Percentiles rank a stretch among this genome's conserved stretches.
Conservation (phyloP, 1,140 invertebrate genomes). For the Cyclina sinensis region DNA sequence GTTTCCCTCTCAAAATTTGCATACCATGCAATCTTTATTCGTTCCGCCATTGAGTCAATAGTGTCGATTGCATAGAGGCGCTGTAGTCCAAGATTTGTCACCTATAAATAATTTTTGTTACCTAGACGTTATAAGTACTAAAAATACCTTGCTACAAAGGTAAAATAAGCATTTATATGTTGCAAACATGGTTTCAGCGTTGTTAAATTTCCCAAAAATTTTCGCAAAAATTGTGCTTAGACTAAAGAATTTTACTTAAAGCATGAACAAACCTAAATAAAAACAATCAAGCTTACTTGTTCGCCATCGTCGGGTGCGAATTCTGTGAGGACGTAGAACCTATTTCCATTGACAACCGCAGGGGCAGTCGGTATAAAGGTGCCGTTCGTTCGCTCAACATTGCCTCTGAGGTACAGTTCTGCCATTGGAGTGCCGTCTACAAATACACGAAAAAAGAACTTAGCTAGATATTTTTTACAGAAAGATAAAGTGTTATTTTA, state of each 20-base stretch:
- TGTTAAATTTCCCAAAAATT: too few relatives aligned
- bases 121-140: not conserved
- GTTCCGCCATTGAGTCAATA: slow-evolving; percentile 62
- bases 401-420: slow-evolving; percentile 63
- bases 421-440: slow-evolving; percentile 74
- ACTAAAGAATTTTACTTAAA: too few relatives aligned
- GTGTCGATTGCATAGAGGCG: slow-evolving; percentile 76
- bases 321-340: slow-evolving; percentile 76
- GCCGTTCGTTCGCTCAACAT: slow-evolving; percentile 71
- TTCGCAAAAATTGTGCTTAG: too few relatives aligned
- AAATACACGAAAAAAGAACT: slow-evolving; percentile 23
- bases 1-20: slow-evolving; percentile 71
- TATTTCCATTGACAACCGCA: slow-evolving; percentile 72
- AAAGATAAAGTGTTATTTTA: too few relatives aligned
- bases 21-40: slow-evolving; percentile 71
- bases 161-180: too few relatives aligned
- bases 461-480: too few relatives aligned
- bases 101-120: too few relatives aligned
- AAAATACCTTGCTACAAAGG: too few relatives aligned
- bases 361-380: slow-evolving; percentile 74
- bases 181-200: too few relatives aligned
- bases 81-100: slow-evolving; percentile 71
- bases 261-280: too few relatives aligned
- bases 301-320: slow-evolving; percentile 70
- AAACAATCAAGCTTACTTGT: too few relatives aligned